Evolutionary conservation across 2,113 vertebrate species (phyloP).

Genomic region (Sturnira hondurensis): DNA sequence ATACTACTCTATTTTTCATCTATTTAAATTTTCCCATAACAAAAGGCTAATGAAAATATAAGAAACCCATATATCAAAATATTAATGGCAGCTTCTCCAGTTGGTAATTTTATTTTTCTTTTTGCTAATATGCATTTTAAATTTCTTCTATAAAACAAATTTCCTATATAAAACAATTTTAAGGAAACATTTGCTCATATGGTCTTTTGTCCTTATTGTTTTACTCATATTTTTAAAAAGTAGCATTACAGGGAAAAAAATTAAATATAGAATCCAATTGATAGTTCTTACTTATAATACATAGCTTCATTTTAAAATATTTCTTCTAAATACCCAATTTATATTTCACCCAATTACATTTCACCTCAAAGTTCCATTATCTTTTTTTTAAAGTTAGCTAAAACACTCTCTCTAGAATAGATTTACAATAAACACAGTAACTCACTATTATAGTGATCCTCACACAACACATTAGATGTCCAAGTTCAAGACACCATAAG

Average conservation of each 20-base stretch:
- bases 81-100: slow-evolving; percentile 3
- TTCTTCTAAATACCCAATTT: slow-evolving; percentile 36
- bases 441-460: neutral
- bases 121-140: slow-evolving; percentile 16
- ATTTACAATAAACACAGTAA: slow-evolving; percentile 11
- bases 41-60: slow-evolving; percentile 25
- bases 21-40: neutral
- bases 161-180: neutral
- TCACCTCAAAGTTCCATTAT: neutral
- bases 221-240: neutral
- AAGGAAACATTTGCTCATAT: neutral
- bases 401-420: neutral
- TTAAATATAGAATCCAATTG: neutral
- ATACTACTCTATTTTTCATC: neutral
- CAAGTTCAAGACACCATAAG: neutral
- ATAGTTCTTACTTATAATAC: neutral
- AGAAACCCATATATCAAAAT: neutral
- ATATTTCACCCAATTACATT: neutral
- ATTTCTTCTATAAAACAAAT: neutral
- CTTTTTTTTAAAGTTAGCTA: slow-evolving; percentile 31
- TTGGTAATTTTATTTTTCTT: neutral
- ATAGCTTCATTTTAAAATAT: slow-evolving; percentile 12
- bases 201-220: neutral
- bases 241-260: neutral
- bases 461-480: neutral